Conservation (phyloP, 1,140 invertebrate species). For the Eurosta solidaginis region DNA sequence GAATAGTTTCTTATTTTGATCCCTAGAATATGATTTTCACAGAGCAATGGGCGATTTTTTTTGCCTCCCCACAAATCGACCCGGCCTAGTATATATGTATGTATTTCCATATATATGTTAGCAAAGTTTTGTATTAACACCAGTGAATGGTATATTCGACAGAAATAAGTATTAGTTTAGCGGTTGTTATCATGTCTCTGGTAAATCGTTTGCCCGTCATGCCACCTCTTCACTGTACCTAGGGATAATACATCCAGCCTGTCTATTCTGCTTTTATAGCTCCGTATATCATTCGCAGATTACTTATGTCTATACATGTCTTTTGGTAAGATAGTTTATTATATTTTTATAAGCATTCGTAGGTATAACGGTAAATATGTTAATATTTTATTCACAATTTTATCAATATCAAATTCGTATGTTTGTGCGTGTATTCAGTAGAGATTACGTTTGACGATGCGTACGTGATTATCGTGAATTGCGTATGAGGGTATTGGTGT, state of each 20-base stretch:
- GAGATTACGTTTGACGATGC: too few species aligned
- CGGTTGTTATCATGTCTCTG: not conserved
- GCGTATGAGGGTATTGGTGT: not conserved
- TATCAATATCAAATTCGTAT: not conserved
- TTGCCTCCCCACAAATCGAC: too few species aligned
- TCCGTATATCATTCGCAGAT: not conserved
- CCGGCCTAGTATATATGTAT: not conserved
- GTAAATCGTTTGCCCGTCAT: not conserved
- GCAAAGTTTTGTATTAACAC: not conserved
- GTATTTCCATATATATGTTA: not conserved
- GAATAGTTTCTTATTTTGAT: too few species aligned
- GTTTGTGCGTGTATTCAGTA: not conserved
- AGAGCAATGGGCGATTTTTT: too few species aligned
- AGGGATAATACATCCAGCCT: not conserved
- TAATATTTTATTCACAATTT: not conserved
- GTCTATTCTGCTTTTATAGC: not conserved
- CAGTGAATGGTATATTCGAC: not conserved
- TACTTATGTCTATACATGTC: not conserved
- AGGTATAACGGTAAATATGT: not conserved
- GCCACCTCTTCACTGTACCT: not conserved
- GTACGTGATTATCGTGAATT: not conserved
- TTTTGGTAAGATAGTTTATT: too few species aligned
- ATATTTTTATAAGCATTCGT: not conserved
- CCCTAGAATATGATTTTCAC: too few species aligned
- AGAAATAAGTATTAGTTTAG: constrained; percentile 18